Percentiles rank a stretch among this genome's conserved stretches.
These are phyloP conservation scores for Burhinus oedicnemus DNA, from an alignment of 2,113 vertebrate species.

Conservation along the genomic window DNA sequence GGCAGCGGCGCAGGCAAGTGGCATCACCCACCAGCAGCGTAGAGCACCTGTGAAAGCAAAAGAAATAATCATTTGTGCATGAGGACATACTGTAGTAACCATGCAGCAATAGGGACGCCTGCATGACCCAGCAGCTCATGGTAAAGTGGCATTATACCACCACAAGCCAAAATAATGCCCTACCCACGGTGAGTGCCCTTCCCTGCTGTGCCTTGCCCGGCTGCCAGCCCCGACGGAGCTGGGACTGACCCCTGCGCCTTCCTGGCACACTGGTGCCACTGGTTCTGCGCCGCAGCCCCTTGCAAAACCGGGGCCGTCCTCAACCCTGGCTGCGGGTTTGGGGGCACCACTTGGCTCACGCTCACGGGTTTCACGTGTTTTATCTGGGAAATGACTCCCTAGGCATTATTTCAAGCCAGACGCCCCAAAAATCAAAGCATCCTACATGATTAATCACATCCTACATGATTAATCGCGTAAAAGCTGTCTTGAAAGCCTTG, in stretches of 20 bases:
- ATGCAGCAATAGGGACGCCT: neutral
- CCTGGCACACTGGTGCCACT: accelerated
- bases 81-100: accelerated
- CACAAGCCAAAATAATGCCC: accelerated
- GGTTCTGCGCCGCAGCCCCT: accelerated
- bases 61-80: no score
- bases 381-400: neutral
- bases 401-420: neutral
- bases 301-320: accelerated
- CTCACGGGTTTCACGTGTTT: accelerated
- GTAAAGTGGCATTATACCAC: neutral
- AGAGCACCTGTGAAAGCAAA: neutral
- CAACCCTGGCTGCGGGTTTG: neutral
- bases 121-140: accelerated
- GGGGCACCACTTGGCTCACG: accelerated
- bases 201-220: neutral
- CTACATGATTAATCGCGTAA: neutral
- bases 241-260: accelerated
- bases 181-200: neutral
- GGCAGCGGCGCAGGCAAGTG: neutral
- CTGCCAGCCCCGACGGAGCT: accelerated
- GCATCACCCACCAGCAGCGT: accelerated
- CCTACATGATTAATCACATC: neutral
- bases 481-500: neutral
- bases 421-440: neutral